phyloP scores from a whole-genome alignment of 2,797 vertebrate genomes.

The Lemur catta region DNA sequence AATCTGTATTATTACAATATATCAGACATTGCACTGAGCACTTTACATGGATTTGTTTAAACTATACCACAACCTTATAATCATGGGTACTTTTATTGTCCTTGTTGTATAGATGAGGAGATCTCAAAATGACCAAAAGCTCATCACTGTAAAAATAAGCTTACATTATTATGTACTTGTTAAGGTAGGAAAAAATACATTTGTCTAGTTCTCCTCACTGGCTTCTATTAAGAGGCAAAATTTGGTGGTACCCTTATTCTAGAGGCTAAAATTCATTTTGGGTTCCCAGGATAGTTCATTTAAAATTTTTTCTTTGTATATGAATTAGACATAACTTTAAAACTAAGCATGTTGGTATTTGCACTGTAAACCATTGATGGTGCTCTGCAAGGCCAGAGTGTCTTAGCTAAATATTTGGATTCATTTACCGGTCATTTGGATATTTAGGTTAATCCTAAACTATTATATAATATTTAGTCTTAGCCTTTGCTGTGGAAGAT shows the following conservation, averaged over 20 bases:
- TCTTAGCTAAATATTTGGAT: slow-evolving; percentile 1
- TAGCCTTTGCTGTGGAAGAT: slow-evolving; percentile 4
- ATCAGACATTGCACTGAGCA: not conserved
- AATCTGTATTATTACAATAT: not conserved
- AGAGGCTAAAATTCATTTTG: slow-evolving; percentile 57
- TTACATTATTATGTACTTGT: not conserved
- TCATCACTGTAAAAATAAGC: slow-evolving; percentile 18
- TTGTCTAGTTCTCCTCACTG: not conserved
- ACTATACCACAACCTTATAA: not conserved
- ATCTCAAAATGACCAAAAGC: slow-evolving; percentile 24
- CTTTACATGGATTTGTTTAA: slow-evolving; percentile 18
- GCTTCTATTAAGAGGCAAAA: slow-evolving; percentile 23
- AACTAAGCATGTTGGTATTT: not conserved
- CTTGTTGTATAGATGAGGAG: not conserved
- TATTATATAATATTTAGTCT: not conserved
- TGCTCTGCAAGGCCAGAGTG: not conserved
- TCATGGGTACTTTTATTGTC: not conserved
- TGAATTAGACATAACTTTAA: not conserved
- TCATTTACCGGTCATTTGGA: not conserved
- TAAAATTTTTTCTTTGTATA: not conserved
- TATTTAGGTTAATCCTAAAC: slow-evolving; percentile 9
- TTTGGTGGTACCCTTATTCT: slow-evolving; percentile 4
- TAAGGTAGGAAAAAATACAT: slow-evolving; percentile 27
- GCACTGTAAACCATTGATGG: not conserved
- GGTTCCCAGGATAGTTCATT: not conserved